Evolutionary conservation across 2,888 invertebrate species (phyloP).

Genomic region (Galerucella nymphaeae): DNA sequence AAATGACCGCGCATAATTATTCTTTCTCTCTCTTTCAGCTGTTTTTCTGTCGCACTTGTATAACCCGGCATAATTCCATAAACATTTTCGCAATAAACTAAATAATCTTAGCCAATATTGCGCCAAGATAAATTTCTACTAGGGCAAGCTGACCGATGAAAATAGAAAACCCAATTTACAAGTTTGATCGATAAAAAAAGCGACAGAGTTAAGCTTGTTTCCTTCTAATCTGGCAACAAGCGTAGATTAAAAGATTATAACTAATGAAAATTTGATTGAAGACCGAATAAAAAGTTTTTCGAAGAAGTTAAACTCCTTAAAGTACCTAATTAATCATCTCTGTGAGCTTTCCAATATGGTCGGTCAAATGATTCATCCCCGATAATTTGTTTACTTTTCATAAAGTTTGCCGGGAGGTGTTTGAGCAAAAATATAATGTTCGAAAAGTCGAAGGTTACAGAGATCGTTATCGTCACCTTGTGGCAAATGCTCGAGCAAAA

Average conservation of each 20-base stretch:
- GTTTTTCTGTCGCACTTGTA: too few relatives aligned
- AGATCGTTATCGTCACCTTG: constrained; percentile 59
- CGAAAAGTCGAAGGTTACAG: constrained; percentile 41
- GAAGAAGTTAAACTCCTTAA: neutral
- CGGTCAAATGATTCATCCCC: constrained; percentile 22
- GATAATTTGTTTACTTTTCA: constrained; percentile 37
- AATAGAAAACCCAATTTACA: too few relatives aligned
- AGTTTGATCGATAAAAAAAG: too few relatives aligned
- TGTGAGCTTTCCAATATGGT: constrained; percentile 16
- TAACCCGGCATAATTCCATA: too few relatives aligned
- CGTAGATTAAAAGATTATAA: neutral
- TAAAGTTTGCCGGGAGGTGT: constrained; percentile 36
- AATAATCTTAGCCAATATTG: too few relatives aligned
- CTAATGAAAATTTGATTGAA: constrained; percentile 4
- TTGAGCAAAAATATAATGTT: constrained; percentile 34
- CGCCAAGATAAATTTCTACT: too few relatives aligned
- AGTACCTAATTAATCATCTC: constrained; percentile 18
- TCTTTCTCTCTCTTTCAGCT: too few relatives aligned
- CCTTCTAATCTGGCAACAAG: neutral
- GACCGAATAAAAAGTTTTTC: constrained; percentile 1
- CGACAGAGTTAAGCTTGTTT: neutral
- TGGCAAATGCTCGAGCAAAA: constrained; percentile 51
- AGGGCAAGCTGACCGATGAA: too few relatives aligned
- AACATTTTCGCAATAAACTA: too few relatives aligned
- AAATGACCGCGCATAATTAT: too few relatives aligned